Conservation (phyloP, 2,888 invertebrate genomes). For the Arge pagana region DNA sequence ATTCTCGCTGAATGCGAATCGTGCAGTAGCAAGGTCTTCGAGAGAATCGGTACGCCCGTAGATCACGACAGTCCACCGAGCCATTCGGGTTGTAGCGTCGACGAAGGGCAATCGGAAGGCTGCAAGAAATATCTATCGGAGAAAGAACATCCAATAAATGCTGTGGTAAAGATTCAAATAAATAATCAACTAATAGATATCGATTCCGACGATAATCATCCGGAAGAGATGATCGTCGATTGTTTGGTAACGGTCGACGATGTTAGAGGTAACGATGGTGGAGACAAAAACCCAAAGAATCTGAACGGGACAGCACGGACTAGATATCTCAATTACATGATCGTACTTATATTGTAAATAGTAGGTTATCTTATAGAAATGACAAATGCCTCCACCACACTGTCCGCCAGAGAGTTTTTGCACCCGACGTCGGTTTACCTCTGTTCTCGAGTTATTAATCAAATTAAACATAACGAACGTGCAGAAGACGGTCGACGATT, state of each 20-base stretch:
- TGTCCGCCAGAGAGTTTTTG: no score
- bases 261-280: slow-evolving; percentile 40
- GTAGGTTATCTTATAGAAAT: no score
- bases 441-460: no score
- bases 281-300: slow-evolving; percentile 43
- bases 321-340: slow-evolving; percentile 53
- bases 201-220: slow-evolving; percentile 45
- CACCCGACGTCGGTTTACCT: no score
- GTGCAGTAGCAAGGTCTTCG: slow-evolving; percentile 28
- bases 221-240: slow-evolving; percentile 39
- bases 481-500: no score
- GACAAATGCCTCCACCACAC: no score
- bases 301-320: slow-evolving; percentile 45
- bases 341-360: slow-evolving; percentile 53
- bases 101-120: neutral
- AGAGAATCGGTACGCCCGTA: slow-evolving; percentile 6
- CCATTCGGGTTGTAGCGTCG: no score
- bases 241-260: slow-evolving; percentile 53
- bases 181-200: slow-evolving; percentile 46
- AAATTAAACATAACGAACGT: no score
- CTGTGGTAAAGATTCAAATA: slow-evolving; percentile 47
- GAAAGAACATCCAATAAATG: slow-evolving; percentile 41
- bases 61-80: no score
- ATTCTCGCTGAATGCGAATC: slow-evolving; percentile 45
- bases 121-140: neutral